Evolutionary conservation across 2,113 vertebrate genomes (phyloP).

Genomic region (Motacilla alba): DNA sequence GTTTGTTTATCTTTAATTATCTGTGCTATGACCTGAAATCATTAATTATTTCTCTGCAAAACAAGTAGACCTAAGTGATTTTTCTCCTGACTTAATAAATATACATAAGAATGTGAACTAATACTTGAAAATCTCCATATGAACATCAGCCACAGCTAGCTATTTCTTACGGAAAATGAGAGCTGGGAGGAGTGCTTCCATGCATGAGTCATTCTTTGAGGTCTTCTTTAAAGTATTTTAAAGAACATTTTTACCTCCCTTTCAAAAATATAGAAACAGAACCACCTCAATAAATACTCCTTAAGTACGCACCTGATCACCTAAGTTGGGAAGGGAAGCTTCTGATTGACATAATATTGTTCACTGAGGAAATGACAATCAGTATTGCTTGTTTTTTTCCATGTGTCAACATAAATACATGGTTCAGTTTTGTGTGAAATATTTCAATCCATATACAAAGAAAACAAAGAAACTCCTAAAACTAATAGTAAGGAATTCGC

Average conservation of each 20-base stretch:
- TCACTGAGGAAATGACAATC: background rate
- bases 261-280: background rate
- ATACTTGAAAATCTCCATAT: background rate
- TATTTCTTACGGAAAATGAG: background rate
- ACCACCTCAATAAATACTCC: background rate
- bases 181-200: background rate
- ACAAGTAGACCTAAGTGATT: background rate
- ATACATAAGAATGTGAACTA: background rate
- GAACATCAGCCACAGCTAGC: background rate
- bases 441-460: background rate
- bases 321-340: background rate
- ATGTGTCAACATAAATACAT: background rate
- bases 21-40: background rate
- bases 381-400: background rate
- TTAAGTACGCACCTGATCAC: background rate
- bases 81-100: background rate
- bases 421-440: background rate
- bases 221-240: background rate
- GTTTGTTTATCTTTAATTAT: constrained; percentile 30
- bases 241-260: background rate
- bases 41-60: constrained; percentile 31
- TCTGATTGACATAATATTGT: background rate
- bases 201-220: background rate
- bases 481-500: background rate
- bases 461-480: background rate